Evolutionary conservation across 2,888 invertebrate genomes (phyloP).

Genomic region (Brassicogethes aeneus): DNA sequence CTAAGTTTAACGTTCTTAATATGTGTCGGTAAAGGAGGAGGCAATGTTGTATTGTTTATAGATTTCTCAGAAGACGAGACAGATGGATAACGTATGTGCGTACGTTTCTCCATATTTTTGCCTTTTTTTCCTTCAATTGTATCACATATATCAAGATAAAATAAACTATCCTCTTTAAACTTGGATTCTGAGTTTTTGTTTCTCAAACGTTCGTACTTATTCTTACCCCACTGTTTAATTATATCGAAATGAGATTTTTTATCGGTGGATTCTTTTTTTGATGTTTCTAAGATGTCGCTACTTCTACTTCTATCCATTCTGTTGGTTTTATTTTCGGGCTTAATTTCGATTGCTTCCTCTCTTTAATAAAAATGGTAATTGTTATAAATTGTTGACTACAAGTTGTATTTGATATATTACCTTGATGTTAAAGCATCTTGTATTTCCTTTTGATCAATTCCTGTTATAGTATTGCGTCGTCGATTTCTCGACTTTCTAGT

Average conservation of each 20-base stretch:
- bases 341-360: too few relatives aligned
- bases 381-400: too few relatives aligned
- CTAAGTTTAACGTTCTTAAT: conserved; percentile 66
- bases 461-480: conserved; percentile 84
- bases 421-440: conserved; percentile 69
- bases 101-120: conserved; percentile 50
- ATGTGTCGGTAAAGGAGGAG: conserved; percentile 43
- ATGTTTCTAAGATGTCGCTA: conserved; percentile 56
- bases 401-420: conserved; percentile 45
- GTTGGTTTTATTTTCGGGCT: conserved; percentile 46
- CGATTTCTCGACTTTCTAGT: conserved; percentile 70
- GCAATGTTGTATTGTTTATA: conserved; percentile 50
- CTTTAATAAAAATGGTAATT: too few relatives aligned
- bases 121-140: too few relatives aligned
- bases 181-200: conserved; percentile 53
- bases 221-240: conserved; percentile 78
- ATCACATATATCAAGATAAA: too few relatives aligned
- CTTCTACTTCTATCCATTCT: conserved; percentile 68
- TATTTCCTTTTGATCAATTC: conserved; percentile 85
- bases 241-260: conserved; percentile 69
- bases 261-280: conserved; percentile 51
- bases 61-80: conserved; percentile 67
- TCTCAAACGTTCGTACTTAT: conserved; percentile 65
- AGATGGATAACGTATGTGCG: conserved; percentile 64
- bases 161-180: conserved; percentile 34